phyloP scores from a whole-genome alignment of 2,113 vertebrate species.

The Heterotilapia buettikoferi region DNA sequence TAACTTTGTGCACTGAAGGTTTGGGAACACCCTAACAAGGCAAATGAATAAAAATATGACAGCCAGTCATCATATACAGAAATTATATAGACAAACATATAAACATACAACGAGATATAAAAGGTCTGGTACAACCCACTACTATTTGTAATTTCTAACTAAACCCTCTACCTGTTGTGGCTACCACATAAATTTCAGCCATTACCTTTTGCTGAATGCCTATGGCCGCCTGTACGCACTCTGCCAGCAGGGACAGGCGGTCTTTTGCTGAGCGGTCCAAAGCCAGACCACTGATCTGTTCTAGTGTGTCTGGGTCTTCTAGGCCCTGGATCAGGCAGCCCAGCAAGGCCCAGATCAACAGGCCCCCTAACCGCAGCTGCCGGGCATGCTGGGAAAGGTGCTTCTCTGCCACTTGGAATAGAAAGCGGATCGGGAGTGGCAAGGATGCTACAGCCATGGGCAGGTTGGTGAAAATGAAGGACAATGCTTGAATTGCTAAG shows the following conservation, averaged over 20 bases:
- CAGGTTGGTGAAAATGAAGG: conserved; percentile 90
- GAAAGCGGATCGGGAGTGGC: conserved; percentile 86
- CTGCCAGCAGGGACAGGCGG: conserved; percentile 78
- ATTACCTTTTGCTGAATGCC: conserved; percentile 74
- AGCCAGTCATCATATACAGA: not conserved
- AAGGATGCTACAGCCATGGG: conserved; percentile 86
- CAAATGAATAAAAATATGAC: not conserved
- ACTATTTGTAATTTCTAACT: not conserved
- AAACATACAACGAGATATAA: not conserved
- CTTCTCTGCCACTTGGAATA: conserved; percentile 87
- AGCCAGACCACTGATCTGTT: conserved; percentile 78
- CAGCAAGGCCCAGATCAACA: conserved; percentile 86
- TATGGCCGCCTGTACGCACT: conserved; percentile 82
- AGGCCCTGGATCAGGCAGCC: conserved; percentile 83
- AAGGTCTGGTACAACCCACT: not conserved
- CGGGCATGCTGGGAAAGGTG: conserved; percentile 82
- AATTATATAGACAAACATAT: not conserved
- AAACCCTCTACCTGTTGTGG: not conserved
- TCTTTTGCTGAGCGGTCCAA: conserved; percentile 83
- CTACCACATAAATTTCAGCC: not conserved
- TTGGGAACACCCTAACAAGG: conserved; percentile 70
- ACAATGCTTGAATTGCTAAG: conserved; percentile 82
- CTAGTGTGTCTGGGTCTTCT: conserved; percentile 80
- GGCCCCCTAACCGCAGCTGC: conserved; percentile 81
- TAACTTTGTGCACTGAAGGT: conserved; percentile 80